Base-by-base conservation (phyloP, 2,113 vertebrate species). In the Nothoprocta perdicaria region DNA sequence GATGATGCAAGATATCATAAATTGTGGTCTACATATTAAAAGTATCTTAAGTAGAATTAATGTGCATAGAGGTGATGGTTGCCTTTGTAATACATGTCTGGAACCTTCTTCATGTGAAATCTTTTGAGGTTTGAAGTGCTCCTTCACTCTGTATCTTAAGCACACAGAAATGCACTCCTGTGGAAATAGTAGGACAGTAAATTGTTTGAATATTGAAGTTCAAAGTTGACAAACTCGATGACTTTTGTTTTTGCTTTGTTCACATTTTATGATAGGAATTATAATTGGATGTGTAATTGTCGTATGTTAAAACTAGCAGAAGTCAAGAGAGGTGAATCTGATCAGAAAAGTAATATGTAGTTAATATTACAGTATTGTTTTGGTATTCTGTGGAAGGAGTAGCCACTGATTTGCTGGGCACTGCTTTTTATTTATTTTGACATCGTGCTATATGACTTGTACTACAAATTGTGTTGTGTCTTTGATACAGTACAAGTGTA, bases 1-100 rank as follows among this genome's bases (percentile, higher is more conserved):
- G 43, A 60, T 93, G 93, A 61, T 21, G 43, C 33, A 41, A 92
- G 65, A 50, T 62, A 26, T 48, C 12, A 21, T 68, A 43, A 85
- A 71, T 48, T 17, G 52, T 65, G 81, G 88, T 82, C 88, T 93
- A 52, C 90, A 85, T 95, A 83, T 94, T 84, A 86, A 93, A 92
- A 88, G 48, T 71, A 78, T 84, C 26, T 12, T 74, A 45, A 43
- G 86, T 65, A 91, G 89, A 90, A 66, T 84, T 48, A 55, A 41
- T 48, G 41, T 69, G 75, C 66, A 38, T 41, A 80, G 90, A 87
- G 41, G 57, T 71, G 14, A 29, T 17, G 15, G 53, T 17, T 57
- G 53, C 53, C 53, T 31, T 57, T 57, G 24, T 57, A 10, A 31
- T 31, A 31, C 29, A 31, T 17, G 53, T 57, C 19, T 57, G 24